Conservation (phyloP, 2,888 invertebrate genomes). For the Sphinx pinastri region DNA sequence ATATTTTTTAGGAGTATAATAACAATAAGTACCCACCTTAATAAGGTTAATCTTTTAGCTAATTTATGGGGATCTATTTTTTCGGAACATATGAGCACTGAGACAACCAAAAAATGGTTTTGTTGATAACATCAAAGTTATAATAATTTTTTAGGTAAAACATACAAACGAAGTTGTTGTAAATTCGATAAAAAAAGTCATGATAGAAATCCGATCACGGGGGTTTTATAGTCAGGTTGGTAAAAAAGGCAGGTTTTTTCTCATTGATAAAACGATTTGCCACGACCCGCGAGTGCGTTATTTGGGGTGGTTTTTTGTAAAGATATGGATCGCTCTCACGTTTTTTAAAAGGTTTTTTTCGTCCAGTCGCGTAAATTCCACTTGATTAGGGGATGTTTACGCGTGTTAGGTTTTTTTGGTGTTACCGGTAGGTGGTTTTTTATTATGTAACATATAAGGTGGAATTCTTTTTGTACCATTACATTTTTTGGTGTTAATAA, state of each 20-base stretch:
- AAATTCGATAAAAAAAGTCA: neutral
- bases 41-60: no score
- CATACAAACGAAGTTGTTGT: no score
- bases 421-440: conserved; percentile 22
- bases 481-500: no score
- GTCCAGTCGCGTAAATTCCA: conserved; percentile 59
- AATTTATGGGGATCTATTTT: no score
- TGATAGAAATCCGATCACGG: conserved; percentile 11
- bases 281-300: conserved; percentile 43
- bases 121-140: no score
- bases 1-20: neutral
- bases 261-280: conserved; percentile 57
- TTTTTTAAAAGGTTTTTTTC: conserved; percentile 69
- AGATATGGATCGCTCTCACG: conserved; percentile 77
- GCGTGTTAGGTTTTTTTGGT: conserved; percentile 53
- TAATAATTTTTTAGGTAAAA: no score
- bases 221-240: conserved; percentile 54
- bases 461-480: neutral
- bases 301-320: conserved; percentile 63
- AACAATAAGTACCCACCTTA: no score
- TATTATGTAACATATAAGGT: neutral
- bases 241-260: conserved; percentile 74
- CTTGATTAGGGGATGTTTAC: conserved; percentile 75
- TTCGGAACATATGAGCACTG: no score
- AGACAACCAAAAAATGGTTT: no score